Base-by-base conservation (phyloP, 2,888 invertebrate genomes). In the Drosophila differens region DNA sequence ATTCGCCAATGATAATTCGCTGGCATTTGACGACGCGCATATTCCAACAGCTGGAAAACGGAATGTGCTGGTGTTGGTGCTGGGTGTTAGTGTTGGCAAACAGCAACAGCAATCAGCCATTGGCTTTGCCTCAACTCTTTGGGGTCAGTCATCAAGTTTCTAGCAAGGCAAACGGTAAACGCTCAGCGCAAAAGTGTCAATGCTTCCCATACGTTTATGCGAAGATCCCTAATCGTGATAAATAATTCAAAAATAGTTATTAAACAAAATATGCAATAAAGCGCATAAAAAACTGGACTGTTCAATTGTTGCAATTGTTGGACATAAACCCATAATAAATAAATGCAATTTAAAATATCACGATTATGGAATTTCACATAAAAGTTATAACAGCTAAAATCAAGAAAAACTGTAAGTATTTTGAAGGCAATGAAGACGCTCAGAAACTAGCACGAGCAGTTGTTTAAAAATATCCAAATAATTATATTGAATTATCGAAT, bases 1-100 rank as follows among this genome's bases (percentile, higher is more conserved):
- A 88, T 91, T 91, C 91, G 88, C 81, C 88, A 83, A 85, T 78
- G 91, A 81, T 81, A 66, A 81, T 87, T 88, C 89, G 89, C 78
- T 90, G 90, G 81, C 91, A 75, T 69, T 76, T 82, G 91, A 91
- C 88, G 91, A 91, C 88, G 81, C 79, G 80, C 62, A 65, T 73
- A 70, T 73, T 69, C 59, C 67, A 61, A 62, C 69, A 66, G 66
- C 68, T 73, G 62, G 30, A 65, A 65, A 69, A 41, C 60, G 62
- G 28, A 51, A 39, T 58, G 47, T 47, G 28, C 25, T 47, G 25
- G 47, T 16, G 25, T 47, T 47, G 22, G 47, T 47, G n/a, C 10
- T 47, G 35, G 47, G 14, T 39, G 35, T 39, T 39, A 12, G 28
- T 57, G 57, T 28, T 57, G 57, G 12, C 47, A 55, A 49, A 47